Evolutionary conservation across 2,797 vertebrate species (phyloP).

Genomic region (Serranus cabrilla): DNA sequence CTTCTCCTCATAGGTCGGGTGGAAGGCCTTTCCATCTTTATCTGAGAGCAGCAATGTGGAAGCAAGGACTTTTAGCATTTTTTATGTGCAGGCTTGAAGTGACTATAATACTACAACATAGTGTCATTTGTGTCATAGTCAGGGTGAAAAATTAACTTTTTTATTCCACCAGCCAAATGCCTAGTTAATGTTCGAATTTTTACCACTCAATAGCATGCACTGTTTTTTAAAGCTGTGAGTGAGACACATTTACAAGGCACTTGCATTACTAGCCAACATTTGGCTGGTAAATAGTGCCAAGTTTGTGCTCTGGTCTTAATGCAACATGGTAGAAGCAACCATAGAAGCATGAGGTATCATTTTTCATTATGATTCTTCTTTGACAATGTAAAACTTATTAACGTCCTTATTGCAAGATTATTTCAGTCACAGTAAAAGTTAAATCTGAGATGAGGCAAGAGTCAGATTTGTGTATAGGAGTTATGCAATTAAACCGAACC

Average conservation of each 20-base stretch:
- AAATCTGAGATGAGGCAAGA: background rate
- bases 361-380: background rate
- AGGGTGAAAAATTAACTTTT: too few relatives aligned
- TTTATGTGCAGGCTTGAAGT: background rate
- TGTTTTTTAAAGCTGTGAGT: too few relatives aligned
- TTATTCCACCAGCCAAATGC: too few relatives aligned
- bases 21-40: constrained; percentile 99
- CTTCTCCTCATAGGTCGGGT: constrained; percentile 98
- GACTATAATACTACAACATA: background rate
- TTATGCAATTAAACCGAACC: constrained; percentile 27
- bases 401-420: background rate
- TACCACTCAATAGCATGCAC: too few relatives aligned
- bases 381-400: background rate
- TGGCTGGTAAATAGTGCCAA: too few relatives aligned
- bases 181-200: too few relatives aligned
- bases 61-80: background rate
- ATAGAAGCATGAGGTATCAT: background rate
- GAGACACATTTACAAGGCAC: too few relatives aligned
- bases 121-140: background rate
- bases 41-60: constrained; percentile 81
- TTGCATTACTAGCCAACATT: too few relatives aligned
- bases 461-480: background rate
- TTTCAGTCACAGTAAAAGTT: background rate
- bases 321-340: background rate
- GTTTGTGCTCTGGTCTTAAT: background rate